Evolutionary conservation across 2,888 invertebrate genomes (phyloP).

Genomic region (Stenodema calcarata): DNA sequence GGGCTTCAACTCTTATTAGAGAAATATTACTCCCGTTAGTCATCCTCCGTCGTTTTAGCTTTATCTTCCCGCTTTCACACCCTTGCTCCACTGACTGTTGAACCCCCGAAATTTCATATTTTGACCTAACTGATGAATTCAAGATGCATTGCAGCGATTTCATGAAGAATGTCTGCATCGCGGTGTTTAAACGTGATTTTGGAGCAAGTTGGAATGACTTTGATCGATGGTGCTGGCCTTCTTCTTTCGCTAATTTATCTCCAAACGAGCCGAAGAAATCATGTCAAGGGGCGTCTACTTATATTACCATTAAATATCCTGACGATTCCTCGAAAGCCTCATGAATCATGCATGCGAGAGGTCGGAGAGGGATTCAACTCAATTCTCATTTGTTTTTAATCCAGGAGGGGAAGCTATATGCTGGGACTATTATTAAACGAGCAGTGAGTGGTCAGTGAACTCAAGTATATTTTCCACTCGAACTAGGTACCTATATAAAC

Average conservation of each 20-base stretch:
- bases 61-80: not conserved
- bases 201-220: not conserved
- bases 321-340: not conserved
- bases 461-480: too few species aligned
- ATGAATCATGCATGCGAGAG: not conserved
- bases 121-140: not conserved
- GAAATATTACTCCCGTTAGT: not conserved
- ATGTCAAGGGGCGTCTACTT: not conserved
- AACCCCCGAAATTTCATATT: not conserved
- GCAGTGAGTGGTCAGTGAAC: too few species aligned
- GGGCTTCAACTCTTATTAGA: slow-evolving; percentile 3
- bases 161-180: not conserved
- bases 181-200: not conserved
- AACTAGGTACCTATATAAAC: too few species aligned
- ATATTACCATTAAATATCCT: slow-evolving; percentile 2
- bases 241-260: not conserved
- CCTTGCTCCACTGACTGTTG: not conserved
- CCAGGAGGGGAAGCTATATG: not conserved
- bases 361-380: not conserved
- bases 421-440: not conserved
- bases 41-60: not conserved
- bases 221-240: slow-evolving; percentile 14
- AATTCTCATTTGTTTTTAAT: not conserved
- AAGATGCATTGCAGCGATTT: not conserved
- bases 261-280: not conserved